These are phyloP conservation scores for Cariama cristata DNA, from an alignment of 2,113 vertebrate genomes.

Conservation along the genomic window DNA sequence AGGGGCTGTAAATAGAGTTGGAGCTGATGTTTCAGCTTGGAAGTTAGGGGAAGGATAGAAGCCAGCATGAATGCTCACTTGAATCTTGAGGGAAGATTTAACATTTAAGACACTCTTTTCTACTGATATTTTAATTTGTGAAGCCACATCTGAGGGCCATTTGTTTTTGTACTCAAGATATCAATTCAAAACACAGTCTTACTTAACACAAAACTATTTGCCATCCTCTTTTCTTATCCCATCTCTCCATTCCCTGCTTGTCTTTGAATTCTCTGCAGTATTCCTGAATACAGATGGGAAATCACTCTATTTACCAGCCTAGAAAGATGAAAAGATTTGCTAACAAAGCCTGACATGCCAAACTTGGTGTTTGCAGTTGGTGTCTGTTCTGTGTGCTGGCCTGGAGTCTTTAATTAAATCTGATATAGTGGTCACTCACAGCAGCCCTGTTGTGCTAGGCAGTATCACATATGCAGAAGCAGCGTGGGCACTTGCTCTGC, in stretches of 20 bases:
- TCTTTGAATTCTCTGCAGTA: neutral
- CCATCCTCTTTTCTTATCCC: neutral
- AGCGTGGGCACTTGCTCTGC: neutral
- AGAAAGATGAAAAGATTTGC: slow-evolving; percentile 25
- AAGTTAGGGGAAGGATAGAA: slow-evolving; percentile 42
- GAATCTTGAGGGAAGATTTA: slow-evolving; percentile 57
- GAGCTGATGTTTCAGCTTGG: slow-evolving; percentile 64
- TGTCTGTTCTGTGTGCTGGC: neutral
- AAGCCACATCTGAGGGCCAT: slow-evolving; percentile 50
- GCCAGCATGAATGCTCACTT: slow-evolving; percentile 41
- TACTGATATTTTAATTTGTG: slow-evolving; percentile 59
- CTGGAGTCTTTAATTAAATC: slow-evolving; percentile 9
- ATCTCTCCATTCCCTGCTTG: neutral
- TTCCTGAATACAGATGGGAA: slow-evolving; percentile 35
- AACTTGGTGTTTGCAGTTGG: neutral
- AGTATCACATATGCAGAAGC: neutral
- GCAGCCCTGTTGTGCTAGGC: neutral
- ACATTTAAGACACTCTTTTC: slow-evolving; percentile 13
- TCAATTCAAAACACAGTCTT: slow-evolving; percentile 53
- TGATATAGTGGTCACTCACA: neutral
- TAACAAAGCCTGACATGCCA: neutral
- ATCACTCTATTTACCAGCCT: neutral
- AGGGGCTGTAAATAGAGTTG: slow-evolving; percentile 57
- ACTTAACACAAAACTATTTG: neutral
- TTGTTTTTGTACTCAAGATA: slow-evolving; percentile 59